phyloP scores from a whole-genome alignment of 2,113 vertebrate genomes.

The Etheostoma spectabile region DNA sequence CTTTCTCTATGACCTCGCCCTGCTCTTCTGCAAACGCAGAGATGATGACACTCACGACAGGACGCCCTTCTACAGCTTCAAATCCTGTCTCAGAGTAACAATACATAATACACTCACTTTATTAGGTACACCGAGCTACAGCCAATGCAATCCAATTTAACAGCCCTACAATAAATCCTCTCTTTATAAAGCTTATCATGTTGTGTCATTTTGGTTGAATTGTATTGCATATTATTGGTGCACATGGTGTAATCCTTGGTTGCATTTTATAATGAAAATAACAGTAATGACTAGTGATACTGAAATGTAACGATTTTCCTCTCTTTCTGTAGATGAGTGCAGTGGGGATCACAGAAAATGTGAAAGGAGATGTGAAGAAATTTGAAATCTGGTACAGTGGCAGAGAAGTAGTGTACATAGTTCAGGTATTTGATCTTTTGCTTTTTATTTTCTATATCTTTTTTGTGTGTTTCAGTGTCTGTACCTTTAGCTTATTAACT shows the following conservation, averaged over 20 bases:
- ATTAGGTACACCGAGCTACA: neutral
- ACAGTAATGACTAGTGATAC: neutral
- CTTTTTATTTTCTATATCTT: neutral
- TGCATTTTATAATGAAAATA: neutral
- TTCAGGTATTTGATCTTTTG: slow-evolving; percentile 87
- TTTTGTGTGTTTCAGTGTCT: neutral
- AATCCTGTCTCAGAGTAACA: slow-evolving; percentile 93
- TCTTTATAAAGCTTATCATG: neutral
- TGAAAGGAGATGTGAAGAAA: slow-evolving; percentile 95
- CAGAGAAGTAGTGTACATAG: slow-evolving; percentile 93
- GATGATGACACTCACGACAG: slow-evolving; percentile 88
- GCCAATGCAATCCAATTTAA: neutral
- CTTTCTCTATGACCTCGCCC: slow-evolving; percentile 93
- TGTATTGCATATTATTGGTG: neutral
- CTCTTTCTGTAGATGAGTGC: slow-evolving; percentile 89
- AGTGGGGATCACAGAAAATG: slow-evolving; percentile 93
- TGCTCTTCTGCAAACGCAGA: slow-evolving; percentile 96
- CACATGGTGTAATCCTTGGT: neutral
- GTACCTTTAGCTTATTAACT: neutral
- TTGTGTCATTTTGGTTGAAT: neutral
- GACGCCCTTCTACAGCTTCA: slow-evolving; percentile 96
- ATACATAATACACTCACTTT: neutral
- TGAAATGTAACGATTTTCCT: neutral
- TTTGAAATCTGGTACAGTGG: slow-evolving; percentile 97
- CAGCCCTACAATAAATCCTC: neutral